These are phyloP conservation scores for Sebastes diploproa DNA, from an alignment of 2,797 vertebrate genomes.

Conservation along the genomic window DNA sequence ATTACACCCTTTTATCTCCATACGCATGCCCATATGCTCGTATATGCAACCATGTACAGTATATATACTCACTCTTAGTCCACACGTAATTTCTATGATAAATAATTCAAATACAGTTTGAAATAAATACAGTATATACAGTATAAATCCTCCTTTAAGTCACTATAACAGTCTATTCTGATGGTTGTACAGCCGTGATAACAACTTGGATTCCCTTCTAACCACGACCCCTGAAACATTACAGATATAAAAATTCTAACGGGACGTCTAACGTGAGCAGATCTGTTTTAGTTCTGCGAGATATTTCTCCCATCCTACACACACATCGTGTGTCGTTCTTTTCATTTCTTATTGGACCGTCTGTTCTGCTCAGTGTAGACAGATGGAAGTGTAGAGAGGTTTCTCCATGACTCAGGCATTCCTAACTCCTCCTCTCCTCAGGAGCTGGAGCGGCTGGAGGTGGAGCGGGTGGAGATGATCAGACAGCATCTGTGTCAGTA, in stretches of 20 bases:
- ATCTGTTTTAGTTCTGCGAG: too few species aligned
- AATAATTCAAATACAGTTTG: neutral
- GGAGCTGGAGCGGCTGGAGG: conserved; percentile 96
- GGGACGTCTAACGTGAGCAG: too few species aligned
- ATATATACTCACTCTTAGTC: neutral
- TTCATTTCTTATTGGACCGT: neutral
- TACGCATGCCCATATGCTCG: neutral
- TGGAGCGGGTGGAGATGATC: conserved; percentile 96
- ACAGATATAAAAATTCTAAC: too few species aligned
- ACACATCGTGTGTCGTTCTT: too few species aligned
- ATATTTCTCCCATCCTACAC: too few species aligned
- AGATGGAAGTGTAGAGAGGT: neutral
- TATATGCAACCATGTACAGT: neutral
- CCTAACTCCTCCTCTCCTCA: conserved; percentile 53
- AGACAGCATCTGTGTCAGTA: conserved; percentile 96
- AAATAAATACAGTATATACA: too few species aligned
- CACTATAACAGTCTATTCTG: too few species aligned
- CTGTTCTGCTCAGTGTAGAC: neutral
- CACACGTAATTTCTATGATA: neutral
- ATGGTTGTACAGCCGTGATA: too few species aligned
- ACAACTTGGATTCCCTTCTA: too few species aligned
- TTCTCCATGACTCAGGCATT: neutral
- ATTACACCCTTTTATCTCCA: neutral
- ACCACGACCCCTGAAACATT: too few species aligned
- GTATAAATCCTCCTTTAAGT: too few species aligned